Conservation (phyloP, 2,797 vertebrate species). For the Loriculus beryllinus region DNA sequence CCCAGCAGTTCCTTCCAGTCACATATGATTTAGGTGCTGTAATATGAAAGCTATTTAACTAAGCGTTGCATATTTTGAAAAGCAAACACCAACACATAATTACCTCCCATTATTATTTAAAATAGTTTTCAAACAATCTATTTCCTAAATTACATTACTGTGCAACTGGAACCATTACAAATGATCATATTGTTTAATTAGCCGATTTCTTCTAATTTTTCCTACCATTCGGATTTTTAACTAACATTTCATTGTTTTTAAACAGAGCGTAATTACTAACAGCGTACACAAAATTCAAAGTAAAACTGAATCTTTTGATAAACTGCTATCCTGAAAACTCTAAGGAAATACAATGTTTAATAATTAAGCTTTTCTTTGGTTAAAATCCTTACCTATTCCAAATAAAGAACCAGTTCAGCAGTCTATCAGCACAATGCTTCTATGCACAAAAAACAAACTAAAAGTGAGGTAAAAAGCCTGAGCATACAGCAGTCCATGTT, state of each 20-base stretch:
- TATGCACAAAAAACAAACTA: background rate
- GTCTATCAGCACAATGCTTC: background rate
- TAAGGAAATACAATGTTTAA: slow-evolving; percentile 47
- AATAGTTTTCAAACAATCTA: slow-evolving; percentile 45
- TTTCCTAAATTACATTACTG: slow-evolving; percentile 61
- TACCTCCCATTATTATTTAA: slow-evolving; percentile 55
- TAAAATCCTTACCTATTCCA: slow-evolving; percentile 51
- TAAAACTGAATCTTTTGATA: slow-evolving; percentile 57
- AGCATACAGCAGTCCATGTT: background rate
- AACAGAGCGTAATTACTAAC: slow-evolving; percentile 18
- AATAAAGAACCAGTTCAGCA: slow-evolving; percentile 29
- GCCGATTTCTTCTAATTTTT: slow-evolving; percentile 43
- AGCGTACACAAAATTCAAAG: slow-evolving; percentile 41
- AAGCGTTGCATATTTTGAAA: background rate
- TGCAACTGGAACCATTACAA: slow-evolving; percentile 58
- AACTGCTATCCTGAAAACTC: background rate
- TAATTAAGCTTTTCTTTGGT: slow-evolving; percentile 45
- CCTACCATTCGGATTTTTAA: slow-evolving; percentile 54
- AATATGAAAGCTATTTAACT: background rate
- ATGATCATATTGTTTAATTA: slow-evolving; percentile 64
- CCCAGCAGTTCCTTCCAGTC: background rate
- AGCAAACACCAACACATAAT: slow-evolving; percentile 50
- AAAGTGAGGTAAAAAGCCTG: background rate
- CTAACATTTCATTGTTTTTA: slow-evolving; percentile 68
- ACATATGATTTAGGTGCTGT: background rate